Evolutionary conservation across 2,888 invertebrate species (phyloP), one percentile per base, ranked within the genome.

Genomic region (Chloroclysta siterata): DNA sequence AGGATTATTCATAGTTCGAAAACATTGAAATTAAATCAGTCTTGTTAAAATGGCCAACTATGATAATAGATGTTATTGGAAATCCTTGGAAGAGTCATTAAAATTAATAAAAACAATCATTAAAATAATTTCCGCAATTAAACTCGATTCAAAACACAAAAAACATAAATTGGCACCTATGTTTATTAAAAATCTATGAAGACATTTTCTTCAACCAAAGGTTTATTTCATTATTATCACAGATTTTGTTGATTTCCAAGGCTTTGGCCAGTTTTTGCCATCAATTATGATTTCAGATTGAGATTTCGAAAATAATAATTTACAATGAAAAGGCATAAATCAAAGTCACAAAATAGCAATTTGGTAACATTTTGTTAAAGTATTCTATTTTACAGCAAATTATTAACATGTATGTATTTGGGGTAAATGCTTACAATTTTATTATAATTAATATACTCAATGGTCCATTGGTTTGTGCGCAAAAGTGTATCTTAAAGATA

Each of bases 11-110:
- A 84, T 81, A 86, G 84, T 84, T 86, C 83, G 80, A 86, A 86
- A 89, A 85, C 84, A 81, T 85, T 85, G 89, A 89, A 92, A 87
- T 85, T 85, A 92, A 90, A 92, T 93, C 93, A 93, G 93, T 93
- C 93, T 93, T 93, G 93, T 93, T 93, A 93, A 88, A 92, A 93
- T 92, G 93, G 92, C 93, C 93, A 89, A 89, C 85, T 85, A 85
- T 81, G 84, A 84, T 79, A 82, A 82, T 79, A 84, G 82, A 83
- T 76, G 77, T 82, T 81, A 80, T 76, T 82, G 81, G 82, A 86
- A 85, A 85, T 83, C 82, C 79, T 83, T 83, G 83, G 81, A 81
- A 83, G 78, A 79, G 78, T 72, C 77, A 74, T 74, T 73, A 81
- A 74, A 77, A 77, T 76, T 80, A 70, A 71, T 69, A 76, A 83